phyloP scores from a whole-genome alignment of 2,888 invertebrate genomes.

The Gastracanthus pulcherrimus region DNA sequence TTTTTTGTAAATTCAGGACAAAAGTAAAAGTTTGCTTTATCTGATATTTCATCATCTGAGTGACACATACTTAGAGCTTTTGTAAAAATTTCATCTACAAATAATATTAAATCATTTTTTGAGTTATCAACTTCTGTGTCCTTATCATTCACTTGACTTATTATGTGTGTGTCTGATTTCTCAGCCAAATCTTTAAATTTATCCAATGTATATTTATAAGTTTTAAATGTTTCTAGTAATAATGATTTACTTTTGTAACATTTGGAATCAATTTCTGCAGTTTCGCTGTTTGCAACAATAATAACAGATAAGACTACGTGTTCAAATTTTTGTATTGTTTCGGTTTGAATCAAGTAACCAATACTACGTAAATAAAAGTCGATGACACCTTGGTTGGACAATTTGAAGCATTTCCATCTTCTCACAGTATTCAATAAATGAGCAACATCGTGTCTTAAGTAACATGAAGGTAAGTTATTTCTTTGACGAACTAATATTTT shows the following conservation, averaged over 20 bases:
- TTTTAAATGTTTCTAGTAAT: not conserved
- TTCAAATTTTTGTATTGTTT: not conserved
- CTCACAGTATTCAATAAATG: slow-evolving; percentile 61
- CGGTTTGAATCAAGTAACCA: slow-evolving; percentile 19
- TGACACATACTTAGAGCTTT: not conserved
- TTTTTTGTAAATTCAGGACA: slow-evolving; percentile 8
- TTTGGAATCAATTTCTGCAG: not conserved
- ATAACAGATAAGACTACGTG: slow-evolving; percentile 8
- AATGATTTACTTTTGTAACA: not conserved
- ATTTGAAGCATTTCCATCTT: slow-evolving; percentile 55
- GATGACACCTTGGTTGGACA: slow-evolving; percentile 42
- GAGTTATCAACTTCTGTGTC: not conserved
- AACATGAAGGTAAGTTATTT: slow-evolving; percentile 29
- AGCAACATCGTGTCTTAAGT: slow-evolving; percentile 62
- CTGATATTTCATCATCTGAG: slow-evolving; percentile 6
- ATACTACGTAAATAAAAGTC: slow-evolving; percentile 60
- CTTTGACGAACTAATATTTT: slow-evolving; percentile 4
- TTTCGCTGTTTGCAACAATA: slow-evolving; percentile 28
- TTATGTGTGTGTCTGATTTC: not conserved
- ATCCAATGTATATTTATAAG: not conserved
- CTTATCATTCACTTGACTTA: not conserved
- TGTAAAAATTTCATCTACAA: slow-evolving; percentile 10
- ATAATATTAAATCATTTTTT: slow-evolving; percentile 10
- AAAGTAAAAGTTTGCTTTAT: not conserved
- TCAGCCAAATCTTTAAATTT: not conserved